phyloP scores from a whole-genome alignment of 2,113 vertebrate genomes.

The Aptenodytes patagonicus region DNA sequence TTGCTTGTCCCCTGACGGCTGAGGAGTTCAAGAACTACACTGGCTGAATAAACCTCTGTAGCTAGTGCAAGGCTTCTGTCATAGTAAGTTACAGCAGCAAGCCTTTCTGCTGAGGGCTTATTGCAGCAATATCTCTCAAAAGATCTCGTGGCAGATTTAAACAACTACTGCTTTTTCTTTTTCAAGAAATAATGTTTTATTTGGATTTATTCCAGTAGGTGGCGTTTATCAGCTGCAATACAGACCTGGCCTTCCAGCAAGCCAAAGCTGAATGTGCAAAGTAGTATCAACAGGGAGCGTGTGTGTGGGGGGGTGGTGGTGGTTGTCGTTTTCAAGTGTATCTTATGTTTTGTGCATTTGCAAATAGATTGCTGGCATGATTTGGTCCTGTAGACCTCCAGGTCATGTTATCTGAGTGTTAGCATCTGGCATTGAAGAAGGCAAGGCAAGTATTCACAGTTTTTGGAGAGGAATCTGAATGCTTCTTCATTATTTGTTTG shows the following conservation, averaged over 20 bases:
- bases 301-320: background rate
- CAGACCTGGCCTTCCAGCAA: background rate
- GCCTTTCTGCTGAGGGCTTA: background rate
- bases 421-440: background rate
- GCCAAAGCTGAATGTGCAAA: background rate
- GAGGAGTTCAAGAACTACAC: background rate
- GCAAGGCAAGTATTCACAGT: background rate
- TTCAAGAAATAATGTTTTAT: background rate
- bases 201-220: constrained; percentile 33
- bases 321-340: rapidly evolving
- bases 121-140: background rate
- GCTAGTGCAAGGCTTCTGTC: background rate
- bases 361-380: background rate
- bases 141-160: background rate
- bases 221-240: background rate
- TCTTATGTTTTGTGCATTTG: background rate
- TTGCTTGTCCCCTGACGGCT: background rate
- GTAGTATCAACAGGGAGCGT: rapidly evolving
- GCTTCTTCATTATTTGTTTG: background rate
- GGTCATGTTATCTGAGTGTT: background rate
- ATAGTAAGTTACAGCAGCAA: background rate
- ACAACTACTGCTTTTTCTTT: background rate
- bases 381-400: background rate
- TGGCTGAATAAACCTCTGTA: background rate
- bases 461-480: background rate